phyloP scores from a whole-genome alignment of 2,113 vertebrate species.

The Leuciscus idus region DNA sequence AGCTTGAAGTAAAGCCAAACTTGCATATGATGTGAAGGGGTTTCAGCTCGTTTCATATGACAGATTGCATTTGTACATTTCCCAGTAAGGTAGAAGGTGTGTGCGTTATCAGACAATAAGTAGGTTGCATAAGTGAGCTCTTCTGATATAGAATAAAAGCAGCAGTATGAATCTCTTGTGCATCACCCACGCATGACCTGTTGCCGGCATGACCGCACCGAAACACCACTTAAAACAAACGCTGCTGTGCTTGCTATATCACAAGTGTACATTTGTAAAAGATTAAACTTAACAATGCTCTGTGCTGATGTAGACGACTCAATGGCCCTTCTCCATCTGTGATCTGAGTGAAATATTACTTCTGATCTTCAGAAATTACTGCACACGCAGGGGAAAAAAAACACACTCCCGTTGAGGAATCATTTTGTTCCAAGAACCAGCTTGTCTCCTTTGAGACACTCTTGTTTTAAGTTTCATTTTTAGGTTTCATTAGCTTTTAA shows the following conservation, averaged over 20 bases:
- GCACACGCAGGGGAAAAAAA: not conserved
- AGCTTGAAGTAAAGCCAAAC: conserved; percentile 41
- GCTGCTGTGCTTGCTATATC: conserved; percentile 21
- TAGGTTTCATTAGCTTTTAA: conserved; percentile 29
- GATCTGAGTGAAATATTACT: conserved; percentile 29
- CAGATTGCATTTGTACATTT: conserved; percentile 13
- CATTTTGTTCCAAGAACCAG: conserved; percentile 13
- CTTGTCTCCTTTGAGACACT: conserved; percentile 5
- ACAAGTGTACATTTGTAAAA: conserved; percentile 21
- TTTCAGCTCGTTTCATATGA: conserved; percentile 38
- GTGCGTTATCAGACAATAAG: conserved; percentile 28
- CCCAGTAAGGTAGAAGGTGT: not conserved
- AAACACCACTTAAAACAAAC: conserved; percentile 17
- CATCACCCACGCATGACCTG: conserved; percentile 51
- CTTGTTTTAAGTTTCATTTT: conserved; percentile 20
- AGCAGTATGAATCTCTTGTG: conserved; percentile 4
- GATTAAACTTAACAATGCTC: not conserved
- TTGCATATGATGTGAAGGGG: conserved; percentile 45
- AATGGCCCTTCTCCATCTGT: conserved; percentile 2
- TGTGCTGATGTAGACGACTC: conserved; percentile 1
- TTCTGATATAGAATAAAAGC: conserved; percentile 41
- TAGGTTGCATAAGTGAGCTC: conserved; percentile 44
- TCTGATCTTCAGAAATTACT: conserved; percentile 15
- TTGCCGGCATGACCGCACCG: not conserved
- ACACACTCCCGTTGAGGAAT: not conserved